These are phyloP conservation scores for Aphelocoma coerulescens DNA, from an alignment of 2,113 vertebrate genomes.

Conservation along the genomic window DNA sequence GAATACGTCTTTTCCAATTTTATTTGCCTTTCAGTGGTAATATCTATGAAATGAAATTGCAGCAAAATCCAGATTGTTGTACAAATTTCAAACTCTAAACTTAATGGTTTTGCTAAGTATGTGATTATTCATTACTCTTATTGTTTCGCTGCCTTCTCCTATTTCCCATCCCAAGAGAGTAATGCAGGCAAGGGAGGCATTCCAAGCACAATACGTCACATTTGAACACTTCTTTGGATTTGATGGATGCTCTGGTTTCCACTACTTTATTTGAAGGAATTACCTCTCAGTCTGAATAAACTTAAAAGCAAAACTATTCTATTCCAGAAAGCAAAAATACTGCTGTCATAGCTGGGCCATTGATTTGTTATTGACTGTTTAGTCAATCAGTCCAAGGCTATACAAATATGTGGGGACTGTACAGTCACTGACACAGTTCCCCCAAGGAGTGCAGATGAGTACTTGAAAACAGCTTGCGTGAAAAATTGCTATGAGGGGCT, in stretches of 20 bases:
- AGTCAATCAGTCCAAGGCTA: neutral
- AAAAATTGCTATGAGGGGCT: neutral
- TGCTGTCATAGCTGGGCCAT: neutral
- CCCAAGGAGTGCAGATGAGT: neutral
- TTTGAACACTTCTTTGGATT: neutral
- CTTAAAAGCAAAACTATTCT: neutral
- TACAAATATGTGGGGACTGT: neutral
- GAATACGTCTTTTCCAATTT: neutral
- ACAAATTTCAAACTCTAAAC: neutral
- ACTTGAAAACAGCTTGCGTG: neutral
- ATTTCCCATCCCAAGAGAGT: constrained; percentile 29
- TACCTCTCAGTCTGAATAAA: neutral
- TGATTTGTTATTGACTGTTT: neutral
- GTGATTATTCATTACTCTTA: constrained; percentile 44
- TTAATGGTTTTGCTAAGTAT: constrained; percentile 12
- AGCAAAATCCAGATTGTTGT: neutral
- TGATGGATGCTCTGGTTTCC: constrained; percentile 34
- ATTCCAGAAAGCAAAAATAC: neutral
- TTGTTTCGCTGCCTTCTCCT: constrained; percentile 18
- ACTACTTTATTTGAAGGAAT: constrained; percentile 5
- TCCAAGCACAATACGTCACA: neutral
- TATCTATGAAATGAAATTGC: constrained; percentile 7
- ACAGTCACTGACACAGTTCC: neutral
- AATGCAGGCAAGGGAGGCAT: constrained; percentile 22
- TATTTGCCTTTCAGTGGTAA: neutral